phyloP scores from a whole-genome alignment of 2,888 invertebrate species.

The Aphelenchoides bicaudatus region DNA sequence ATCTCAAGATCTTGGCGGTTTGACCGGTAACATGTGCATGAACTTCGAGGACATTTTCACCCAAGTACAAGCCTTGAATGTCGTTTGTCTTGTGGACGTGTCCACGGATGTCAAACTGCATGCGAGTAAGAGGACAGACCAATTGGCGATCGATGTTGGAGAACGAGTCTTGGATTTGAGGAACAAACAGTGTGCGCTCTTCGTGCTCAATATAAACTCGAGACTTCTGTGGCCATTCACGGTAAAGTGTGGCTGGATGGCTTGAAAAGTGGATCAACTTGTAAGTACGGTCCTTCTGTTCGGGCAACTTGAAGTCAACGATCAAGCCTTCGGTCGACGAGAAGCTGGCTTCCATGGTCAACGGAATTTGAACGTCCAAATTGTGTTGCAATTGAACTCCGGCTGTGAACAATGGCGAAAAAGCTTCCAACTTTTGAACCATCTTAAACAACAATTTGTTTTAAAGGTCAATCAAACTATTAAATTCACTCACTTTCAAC shows the following conservation, averaged over 20 bases:
- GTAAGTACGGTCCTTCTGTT: not conserved
- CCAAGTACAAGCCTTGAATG: not conserved
- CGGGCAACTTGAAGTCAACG: constrained; percentile 11
- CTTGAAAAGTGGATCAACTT: constrained; percentile 31
- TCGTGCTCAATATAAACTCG: constrained; percentile 41
- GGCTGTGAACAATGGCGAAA: constrained; percentile 20
- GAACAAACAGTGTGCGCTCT: constrained; percentile 41
- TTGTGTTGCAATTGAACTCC: constrained; percentile 22
- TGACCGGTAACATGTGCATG: constrained; percentile 12
- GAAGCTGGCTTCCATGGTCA: constrained; percentile 3
- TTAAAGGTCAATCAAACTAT: no score
- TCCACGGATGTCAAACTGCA: constrained; percentile 17
- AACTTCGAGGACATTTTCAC: constrained; percentile 13
- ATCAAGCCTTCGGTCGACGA: not conserved
- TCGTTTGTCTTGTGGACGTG: constrained; percentile 10
- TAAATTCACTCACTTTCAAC: constrained; percentile 12
- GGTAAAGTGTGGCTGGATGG: constrained; percentile 43
- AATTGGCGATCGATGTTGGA: not conserved
- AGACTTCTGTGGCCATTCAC: constrained; percentile 33
- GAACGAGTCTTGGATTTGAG: constrained; percentile 20
- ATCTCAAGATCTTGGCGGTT: constrained; percentile 3
- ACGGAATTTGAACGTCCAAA: constrained; percentile 18
- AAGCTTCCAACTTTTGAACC: constrained; percentile 23
- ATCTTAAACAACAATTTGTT: no score
- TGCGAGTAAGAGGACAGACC: constrained; percentile 21